Evolutionary conservation across 2,113 vertebrate genomes (phyloP), one percentile per base, ranked within the genome.

Genomic region (Tautogolabrus adspersus): DNA sequence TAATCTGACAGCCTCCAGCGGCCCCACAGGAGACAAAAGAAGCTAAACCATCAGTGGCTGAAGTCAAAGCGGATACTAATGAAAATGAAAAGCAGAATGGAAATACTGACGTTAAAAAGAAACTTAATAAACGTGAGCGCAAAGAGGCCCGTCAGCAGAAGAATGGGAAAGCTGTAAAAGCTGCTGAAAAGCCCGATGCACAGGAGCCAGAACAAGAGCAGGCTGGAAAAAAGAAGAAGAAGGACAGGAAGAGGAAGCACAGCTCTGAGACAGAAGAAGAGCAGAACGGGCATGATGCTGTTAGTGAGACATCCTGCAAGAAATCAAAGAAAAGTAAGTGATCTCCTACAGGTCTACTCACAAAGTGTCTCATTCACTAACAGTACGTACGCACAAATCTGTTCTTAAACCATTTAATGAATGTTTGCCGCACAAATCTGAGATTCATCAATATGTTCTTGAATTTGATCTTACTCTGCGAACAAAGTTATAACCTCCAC

Each of bases 121-220:
- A 96, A 88, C 95, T 96, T 79, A 96, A 71, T 63, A 97, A 97
- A 75, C 92, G 90, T 23, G 96, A 97, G 67, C 91, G 91, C 59
- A 97, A 97, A 90, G 96, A 96, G 64, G 96, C 96, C 9, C 91
- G 95, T 51, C 94, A 95, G 87, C 95, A 95, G 73, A 95, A 88
- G 18, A 94, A 84, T n/a, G 94, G 95, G 30, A 96, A 95, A 59
- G 91, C 91, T 80, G 86, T 89, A 72, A 96, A 96, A 68, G 85
- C 92, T 19, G n/a, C 34, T 76, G 46, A 93, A 81, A 60, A 63
- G 19, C 4, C 5, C 57, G 83, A 6, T 23, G 34, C n/a, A 18
- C n/a, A 87, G 23, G 90, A 91, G 68, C 70, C 56, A 23, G 77
- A 88, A 44, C 83, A 82, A 16, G 66, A 79, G 3, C 79, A 74